phyloP scores from a whole-genome alignment of 2,113 vertebrate genomes.

The Formicarius rufipectus region DNA sequence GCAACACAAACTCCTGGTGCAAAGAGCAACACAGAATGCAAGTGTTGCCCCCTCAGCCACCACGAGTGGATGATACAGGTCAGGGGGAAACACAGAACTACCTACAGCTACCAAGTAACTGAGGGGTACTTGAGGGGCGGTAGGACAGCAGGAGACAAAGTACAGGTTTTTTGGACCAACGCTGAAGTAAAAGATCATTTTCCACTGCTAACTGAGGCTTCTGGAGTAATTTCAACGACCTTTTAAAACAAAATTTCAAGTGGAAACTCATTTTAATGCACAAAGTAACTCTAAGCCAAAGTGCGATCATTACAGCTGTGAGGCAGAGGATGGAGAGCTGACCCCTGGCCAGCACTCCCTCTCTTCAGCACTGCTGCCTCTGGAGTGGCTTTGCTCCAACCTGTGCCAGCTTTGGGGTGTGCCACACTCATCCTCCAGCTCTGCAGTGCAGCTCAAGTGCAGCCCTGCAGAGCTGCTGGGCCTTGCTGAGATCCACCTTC shows the following conservation, averaged over 20 bases:
- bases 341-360: background rate
- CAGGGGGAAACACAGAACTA: background rate
- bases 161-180: background rate
- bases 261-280: background rate
- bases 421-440: background rate
- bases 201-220: background rate
- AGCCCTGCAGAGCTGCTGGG: background rate
- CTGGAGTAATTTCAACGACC: background rate
- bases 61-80: fast-evolving
- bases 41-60: background rate
- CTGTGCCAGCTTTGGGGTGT: background rate
- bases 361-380: fast-evolving
- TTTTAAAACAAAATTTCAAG: background rate
- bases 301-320: fast-evolving
- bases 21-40: fast-evolving
- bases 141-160: background rate
- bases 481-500: background rate
- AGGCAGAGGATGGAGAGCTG: background rate
- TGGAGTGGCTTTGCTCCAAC: fast-evolving
- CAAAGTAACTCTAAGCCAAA: background rate
- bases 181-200: background rate
- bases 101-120: background rate
- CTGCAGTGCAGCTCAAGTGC: background rate
- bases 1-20: background rate
- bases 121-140: background rate